phyloP scores from a whole-genome alignment of 92 coral and sea anemone species.

The Chrysogorgia sp. region DNA sequence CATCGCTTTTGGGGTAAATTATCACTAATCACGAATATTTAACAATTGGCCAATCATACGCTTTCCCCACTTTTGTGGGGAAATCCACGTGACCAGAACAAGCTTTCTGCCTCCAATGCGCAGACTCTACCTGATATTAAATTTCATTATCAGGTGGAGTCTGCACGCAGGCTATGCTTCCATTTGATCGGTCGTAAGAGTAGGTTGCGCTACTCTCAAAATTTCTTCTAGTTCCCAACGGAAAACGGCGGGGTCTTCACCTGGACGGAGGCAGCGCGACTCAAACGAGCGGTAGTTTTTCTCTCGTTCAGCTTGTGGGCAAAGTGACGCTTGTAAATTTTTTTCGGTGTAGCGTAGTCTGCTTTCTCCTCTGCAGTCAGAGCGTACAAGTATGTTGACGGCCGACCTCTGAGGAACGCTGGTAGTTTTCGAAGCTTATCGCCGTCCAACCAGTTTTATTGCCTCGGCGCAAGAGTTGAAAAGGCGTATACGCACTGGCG shows the following conservation, averaged over 20 bases:
- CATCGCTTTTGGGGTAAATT: no score
- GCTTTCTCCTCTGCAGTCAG: constrained; percentile 21
- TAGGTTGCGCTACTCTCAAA: constrained; percentile 5
- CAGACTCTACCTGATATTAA: no score
- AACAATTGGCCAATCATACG: no score
- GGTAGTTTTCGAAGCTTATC: constrained; percentile 15
- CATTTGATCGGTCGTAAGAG: not conserved
- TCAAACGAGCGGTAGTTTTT: not conserved
- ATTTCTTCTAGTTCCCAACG: no score
- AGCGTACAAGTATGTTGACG: constrained; percentile 51
- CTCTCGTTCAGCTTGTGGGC: no score
- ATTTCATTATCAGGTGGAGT: no score
- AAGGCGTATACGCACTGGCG: not conserved
- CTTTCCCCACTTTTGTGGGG: no score
- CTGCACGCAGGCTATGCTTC: not conserved
- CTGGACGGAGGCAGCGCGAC: no score
- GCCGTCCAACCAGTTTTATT: constrained; percentile 12
- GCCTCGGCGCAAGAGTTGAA: constrained; percentile 8
- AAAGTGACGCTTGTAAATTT: not conserved
- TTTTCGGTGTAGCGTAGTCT: not conserved
- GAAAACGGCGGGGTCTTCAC: no score
- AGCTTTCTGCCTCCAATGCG: no score
- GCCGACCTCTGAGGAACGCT: constrained; percentile 1
- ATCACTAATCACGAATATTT: no score
- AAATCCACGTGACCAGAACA: no score